These are phyloP conservation scores for Xyrichtys novacula DNA, from an alignment of 2,797 vertebrate genomes.

Conservation along the genomic window DNA sequence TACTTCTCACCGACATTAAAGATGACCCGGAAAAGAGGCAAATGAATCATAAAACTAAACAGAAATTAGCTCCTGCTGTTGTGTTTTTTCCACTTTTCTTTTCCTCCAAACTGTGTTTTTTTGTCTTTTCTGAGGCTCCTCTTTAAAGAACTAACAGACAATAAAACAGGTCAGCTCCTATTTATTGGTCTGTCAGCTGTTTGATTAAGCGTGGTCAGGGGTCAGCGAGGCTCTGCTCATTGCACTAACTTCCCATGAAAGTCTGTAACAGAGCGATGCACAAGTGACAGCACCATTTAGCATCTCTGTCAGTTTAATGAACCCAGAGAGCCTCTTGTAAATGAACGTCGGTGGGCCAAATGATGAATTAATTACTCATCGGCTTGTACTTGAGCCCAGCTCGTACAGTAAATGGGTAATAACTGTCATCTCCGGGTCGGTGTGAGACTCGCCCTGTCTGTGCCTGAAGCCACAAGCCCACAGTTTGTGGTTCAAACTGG, in stretches of 20 bases:
- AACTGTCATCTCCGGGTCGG: conserved; percentile 51
- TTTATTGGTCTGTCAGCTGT: conserved; percentile 42
- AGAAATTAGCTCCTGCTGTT: not conserved
- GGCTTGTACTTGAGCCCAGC: conserved; percentile 20
- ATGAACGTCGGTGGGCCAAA: conserved; percentile 39
- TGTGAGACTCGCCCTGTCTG: not conserved
- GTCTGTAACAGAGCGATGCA: conserved; percentile 3
- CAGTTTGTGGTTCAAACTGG: conserved; percentile 52
- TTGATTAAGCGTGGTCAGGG: conserved; percentile 34
- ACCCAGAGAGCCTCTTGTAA: conserved; percentile 33
- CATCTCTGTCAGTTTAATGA: conserved; percentile 46
- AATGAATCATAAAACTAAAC: not conserved
- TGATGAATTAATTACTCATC: conserved; percentile 55
- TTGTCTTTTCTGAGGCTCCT: too few relatives aligned
- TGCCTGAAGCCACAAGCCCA: conserved; percentile 21
- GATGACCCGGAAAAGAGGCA: not conserved
- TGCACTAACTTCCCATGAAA: conserved; percentile 7
- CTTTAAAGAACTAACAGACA: not conserved
- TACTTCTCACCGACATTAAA: not conserved
- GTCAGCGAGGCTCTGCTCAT: conserved; percentile 33
- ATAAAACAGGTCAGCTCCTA: conserved; percentile 37
- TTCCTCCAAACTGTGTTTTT: not conserved
- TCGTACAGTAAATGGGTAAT: conserved; percentile 37
- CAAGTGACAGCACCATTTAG: conserved; percentile 47
- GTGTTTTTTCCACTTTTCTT: not conserved